Percentiles rank a stretch among this genome's conserved stretches.
phyloP scores from a whole-genome alignment of 1,140 invertebrate genomes.

The Drosophila santomea region DNA sequence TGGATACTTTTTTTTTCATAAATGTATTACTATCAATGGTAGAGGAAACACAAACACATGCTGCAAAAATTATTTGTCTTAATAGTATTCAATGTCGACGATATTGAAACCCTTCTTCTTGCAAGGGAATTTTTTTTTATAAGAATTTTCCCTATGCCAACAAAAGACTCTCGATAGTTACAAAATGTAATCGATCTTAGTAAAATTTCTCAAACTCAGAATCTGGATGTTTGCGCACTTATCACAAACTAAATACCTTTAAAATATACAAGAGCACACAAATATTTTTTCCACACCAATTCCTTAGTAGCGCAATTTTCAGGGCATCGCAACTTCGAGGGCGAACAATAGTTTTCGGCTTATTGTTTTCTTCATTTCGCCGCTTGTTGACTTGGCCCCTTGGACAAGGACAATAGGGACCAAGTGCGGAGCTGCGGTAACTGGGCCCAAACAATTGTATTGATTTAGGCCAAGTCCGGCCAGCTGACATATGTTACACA shows the following conservation, averaged over 20 bases:
- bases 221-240: too few species aligned
- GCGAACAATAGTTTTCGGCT: conserved; percentile 6
- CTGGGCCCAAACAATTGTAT: conserved; percentile 54
- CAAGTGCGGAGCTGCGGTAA: conserved; percentile 40
- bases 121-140: background rate
- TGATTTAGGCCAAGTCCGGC: conserved; percentile 54
- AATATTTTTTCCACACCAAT: too few species aligned
- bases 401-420: conserved; percentile 50
- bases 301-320: background rate
- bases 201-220: too few species aligned
- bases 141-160: conserved; percentile 8
- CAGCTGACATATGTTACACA: conserved; percentile 61
- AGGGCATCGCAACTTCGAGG: conserved; percentile 8
- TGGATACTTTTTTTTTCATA: background rate
- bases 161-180: background rate
- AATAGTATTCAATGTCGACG: background rate
- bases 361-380: conserved; percentile 66
- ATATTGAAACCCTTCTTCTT: background rate
- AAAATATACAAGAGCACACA: too few species aligned
- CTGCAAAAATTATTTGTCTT: conserved; percentile 6
- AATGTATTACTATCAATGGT: background rate
- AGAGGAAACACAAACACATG: background rate
- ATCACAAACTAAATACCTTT: too few species aligned
- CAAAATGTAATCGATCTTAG: too few species aligned
- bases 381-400: conserved; percentile 40